Evolutionary conservation across 1,140 invertebrate species (phyloP).

Genomic region (Anastrepha obliqua): DNA sequence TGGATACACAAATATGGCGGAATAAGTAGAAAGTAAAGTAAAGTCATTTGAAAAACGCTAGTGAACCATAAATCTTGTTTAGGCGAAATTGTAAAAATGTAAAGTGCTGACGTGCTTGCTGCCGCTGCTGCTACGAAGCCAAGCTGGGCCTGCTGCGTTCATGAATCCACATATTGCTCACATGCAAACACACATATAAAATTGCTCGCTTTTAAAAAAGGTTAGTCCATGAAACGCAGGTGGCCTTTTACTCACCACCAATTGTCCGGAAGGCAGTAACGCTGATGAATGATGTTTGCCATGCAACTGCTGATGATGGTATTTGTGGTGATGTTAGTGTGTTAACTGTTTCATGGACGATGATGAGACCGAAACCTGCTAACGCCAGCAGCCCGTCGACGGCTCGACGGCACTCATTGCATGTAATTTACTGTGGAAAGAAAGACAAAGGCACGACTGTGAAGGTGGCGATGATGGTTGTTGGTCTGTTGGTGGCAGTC

Average conservation of each 20-base stretch:
- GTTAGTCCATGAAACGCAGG: conserved; percentile 7
- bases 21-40: neutral
- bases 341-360: conserved; percentile 31
- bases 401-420: conserved; percentile 10
- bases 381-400: conserved; percentile 1
- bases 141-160: neutral
- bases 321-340: conserved; percentile 24
- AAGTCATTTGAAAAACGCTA: conserved; percentile 48
- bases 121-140: neutral
- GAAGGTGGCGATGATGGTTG: conserved; percentile 10
- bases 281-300: conserved; percentile 47
- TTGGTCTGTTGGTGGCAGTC: neutral
- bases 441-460: conserved; percentile 31
- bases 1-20: neutral
- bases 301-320: conserved; percentile 45
- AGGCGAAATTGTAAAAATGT: conserved; percentile 53
- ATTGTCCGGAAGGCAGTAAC: conserved; percentile 26
- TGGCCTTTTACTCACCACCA: neutral
- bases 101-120: conserved; percentile 52
- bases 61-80: conserved; percentile 56
- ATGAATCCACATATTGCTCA: conserved; percentile 17
- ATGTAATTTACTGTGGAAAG: conserved; percentile 21
- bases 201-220: neutral
- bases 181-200: neutral
- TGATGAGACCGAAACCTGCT: neutral